Base-by-base conservation (phyloP, 2,113 vertebrate species). In the Sturnus vulgaris region DNA sequence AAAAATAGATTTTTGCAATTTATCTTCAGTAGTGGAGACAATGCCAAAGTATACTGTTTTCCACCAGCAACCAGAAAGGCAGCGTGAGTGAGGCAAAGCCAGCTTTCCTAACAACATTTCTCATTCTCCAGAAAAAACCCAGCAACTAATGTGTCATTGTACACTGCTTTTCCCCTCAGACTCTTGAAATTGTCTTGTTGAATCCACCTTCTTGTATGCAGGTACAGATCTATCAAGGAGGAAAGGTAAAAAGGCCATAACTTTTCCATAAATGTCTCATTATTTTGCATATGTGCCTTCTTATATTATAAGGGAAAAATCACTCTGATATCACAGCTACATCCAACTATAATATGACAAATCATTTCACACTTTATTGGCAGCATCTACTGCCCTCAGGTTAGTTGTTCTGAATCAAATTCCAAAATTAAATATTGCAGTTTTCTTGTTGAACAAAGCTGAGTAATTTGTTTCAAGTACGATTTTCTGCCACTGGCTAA, bases 381-480 rank as follows among this genome's bases (percentile, higher is more conserved):
- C 78, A 92, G 39, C 16, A 75, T 85, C 37, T 78, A 70, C 33
- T 87, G 53, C 81, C 77, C 73, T 75, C n/a, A 55, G 65, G 82
- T 78, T 75, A 68, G 70, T 90, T 82, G 57, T 40, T 90, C 82
- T 85, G 82, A 90, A 76, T 79, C 66, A 85, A 85, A 85, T 79
- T 87, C 75, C 53, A 90, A 59, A 93, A 92, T 82, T 82, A 86
- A 79, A 60, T 90, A 92, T 33, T 82, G 20, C 57, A 21, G 30
- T 42, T 85, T 85, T 92, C 37, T 44, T 92, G 65, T 42, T 66
- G 42, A 93, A 84, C 39, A 85, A 87, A 75, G 23, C 56, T 68
- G 88, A 79, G 31, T 87, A 93, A 94, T 96, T 96, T 81, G 8
- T 90, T 94, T 71, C 57, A 64, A 85, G 49, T 40, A 85, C 35